Base-by-base conservation (phyloP, 2,113 vertebrate genomes). In the Rhinichthys klamathensis region DNA sequence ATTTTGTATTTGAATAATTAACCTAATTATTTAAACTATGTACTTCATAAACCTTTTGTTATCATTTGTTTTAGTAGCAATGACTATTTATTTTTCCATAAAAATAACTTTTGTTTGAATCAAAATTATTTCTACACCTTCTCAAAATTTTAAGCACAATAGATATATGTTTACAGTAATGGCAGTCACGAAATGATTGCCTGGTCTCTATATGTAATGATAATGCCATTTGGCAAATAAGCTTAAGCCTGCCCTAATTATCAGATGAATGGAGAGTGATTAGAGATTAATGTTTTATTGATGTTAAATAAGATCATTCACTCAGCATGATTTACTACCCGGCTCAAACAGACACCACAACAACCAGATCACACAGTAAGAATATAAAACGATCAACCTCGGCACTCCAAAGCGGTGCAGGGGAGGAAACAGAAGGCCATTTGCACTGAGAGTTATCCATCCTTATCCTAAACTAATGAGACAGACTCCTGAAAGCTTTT, bases 401-500 rank as follows among this genome's bases (percentile, higher is more conserved):
- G 49, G 13, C 56, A n/a, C 15, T 75, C 13, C 35, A 82, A 35
- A 70, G 13, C 65, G 21, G 13, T 15, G 67, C n/a, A 56, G 54
- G 18, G 9, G 21, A 51, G 49, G 46, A 61, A 82, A 84, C 54
- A 80, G 67, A 41, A 16, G 27, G 6, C 84, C 35, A 51, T 86
- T 86, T 78, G 35, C 56, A 44, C 58, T 15, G 13, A 54, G 54
- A 85, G 16, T 67, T 70, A 76, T 65, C 38, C 77, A 88, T 67
- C 51, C 86, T 80, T 49, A 72, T 63, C 56, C 58, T 88, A 84
- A 85, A 83, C 61, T 41, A 87, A 82, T 41, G 46, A 83, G 83
- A 87, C 83, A 82, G 84, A 7, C 65, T 54, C 32, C 51, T 85
- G 58, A 88, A 87, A 87, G 85, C 84, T 23, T 78, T 87, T 51